phyloP scores from a whole-genome alignment of 1,140 invertebrate genomes.

The Eufriesea mexicana region DNA sequence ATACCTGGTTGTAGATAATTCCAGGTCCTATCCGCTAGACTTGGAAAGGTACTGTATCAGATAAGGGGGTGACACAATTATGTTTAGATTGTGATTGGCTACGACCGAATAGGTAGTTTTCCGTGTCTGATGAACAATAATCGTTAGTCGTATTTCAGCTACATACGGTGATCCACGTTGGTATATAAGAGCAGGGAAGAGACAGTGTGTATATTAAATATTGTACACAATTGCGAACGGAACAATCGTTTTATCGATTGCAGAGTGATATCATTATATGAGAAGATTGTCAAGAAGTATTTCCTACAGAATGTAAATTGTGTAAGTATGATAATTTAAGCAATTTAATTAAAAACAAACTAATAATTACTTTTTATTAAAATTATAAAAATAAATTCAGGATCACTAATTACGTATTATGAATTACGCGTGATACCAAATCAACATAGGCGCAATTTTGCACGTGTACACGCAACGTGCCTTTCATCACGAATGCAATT shows the following conservation, averaged over 20 bases:
- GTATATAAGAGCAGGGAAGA: conserved; percentile 51
- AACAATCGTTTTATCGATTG: background rate
- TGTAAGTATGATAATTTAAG: background rate
- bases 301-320: conserved; percentile 23
- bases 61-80: conserved; percentile 44
- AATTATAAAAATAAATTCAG: background rate
- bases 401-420: background rate
- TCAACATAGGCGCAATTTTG: background rate
- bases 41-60: conserved; percentile 22
- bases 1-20: conserved; percentile 7
- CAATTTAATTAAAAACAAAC: background rate
- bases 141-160: conserved; percentile 39
- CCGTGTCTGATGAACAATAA: conserved; percentile 32
- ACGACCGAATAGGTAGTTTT: conserved; percentile 55
- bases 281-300: too few species aligned
- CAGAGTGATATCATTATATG: conserved; percentile 2
- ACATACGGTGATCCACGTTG: background rate
- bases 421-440: too few species aligned
- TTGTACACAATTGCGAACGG: background rate
- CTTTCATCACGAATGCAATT: background rate
- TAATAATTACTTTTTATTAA: background rate
- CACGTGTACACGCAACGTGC: background rate
- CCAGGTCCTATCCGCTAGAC: background rate
- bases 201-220: background rate
- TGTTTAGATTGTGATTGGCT: conserved; percentile 48